phyloP scores from a whole-genome alignment of 1,140 invertebrate species.

The Macrobrachium rosenbergii region DNA sequence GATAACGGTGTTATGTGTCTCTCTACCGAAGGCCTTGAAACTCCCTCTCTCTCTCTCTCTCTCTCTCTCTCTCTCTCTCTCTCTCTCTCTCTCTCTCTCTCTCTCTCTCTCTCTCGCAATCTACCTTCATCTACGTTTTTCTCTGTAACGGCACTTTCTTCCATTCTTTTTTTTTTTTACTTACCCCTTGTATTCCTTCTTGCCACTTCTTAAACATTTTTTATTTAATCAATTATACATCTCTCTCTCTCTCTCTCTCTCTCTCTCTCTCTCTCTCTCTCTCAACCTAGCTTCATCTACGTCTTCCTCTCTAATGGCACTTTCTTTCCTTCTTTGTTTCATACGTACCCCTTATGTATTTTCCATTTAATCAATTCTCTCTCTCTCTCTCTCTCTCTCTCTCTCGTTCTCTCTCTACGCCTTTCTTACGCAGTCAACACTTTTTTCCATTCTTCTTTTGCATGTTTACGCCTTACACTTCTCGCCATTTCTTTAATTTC shows the following conservation, averaged over 20 bases:
- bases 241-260: background rate
- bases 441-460: background rate
- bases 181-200: background rate
- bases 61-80: too few relatives aligned
- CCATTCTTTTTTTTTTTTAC: background rate
- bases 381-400: constrained; percentile 2
- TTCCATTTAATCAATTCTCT: background rate
- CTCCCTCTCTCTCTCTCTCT: too few relatives aligned
- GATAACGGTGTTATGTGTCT: too few relatives aligned
- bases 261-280: background rate
- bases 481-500: background rate
- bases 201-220: background rate
- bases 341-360: background rate
- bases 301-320: background rate
- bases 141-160: background rate
- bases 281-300: background rate
- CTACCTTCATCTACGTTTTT: background rate
- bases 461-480: background rate
- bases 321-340: background rate
- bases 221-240: background rate
- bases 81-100: too few relatives aligned
- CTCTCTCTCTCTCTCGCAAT: background rate
- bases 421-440: background rate
- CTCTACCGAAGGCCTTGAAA: too few relatives aligned
- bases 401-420: background rate